Evolutionary conservation across 1,140 invertebrate genomes (phyloP).

Genomic region (Papilio helenus): DNA sequence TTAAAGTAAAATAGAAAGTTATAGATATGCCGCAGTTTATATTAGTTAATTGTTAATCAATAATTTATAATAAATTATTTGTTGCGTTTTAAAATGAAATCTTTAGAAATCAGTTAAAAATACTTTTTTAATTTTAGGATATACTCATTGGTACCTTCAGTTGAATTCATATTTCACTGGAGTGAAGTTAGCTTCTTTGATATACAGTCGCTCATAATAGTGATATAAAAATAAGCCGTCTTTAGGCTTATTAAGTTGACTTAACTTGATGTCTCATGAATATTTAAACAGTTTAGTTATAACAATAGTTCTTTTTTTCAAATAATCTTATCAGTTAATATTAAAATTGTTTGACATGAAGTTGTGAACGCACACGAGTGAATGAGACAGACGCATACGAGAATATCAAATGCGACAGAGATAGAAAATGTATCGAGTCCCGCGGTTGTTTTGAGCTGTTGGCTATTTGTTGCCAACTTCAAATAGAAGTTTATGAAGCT

Average conservation of each 20-base stretch:
- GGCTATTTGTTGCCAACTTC: not conserved
- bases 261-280: no score
- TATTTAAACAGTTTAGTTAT: no score
- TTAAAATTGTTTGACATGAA: no score
- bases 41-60: no score
- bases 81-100: not conserved
- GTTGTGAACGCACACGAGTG: no score
- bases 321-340: no score
- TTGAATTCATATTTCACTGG: not conserved
- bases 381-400: not conserved
- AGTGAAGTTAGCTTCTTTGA: not conserved
- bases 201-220: not conserved
- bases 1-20: no score
- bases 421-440: not conserved
- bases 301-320: no score
- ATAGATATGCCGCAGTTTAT: no score
- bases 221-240: not conserved
- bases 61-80: not conserved
- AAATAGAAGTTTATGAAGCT: not conserved
- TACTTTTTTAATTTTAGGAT: not conserved
- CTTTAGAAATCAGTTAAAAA: not conserved
- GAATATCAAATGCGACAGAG: not conserved
- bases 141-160: slow-evolving; percentile 4
- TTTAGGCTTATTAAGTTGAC: no score
- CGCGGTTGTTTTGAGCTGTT: not conserved